phyloP scores from a whole-genome alignment of 2,888 invertebrate genomes.

The Patella pellucida region DNA sequence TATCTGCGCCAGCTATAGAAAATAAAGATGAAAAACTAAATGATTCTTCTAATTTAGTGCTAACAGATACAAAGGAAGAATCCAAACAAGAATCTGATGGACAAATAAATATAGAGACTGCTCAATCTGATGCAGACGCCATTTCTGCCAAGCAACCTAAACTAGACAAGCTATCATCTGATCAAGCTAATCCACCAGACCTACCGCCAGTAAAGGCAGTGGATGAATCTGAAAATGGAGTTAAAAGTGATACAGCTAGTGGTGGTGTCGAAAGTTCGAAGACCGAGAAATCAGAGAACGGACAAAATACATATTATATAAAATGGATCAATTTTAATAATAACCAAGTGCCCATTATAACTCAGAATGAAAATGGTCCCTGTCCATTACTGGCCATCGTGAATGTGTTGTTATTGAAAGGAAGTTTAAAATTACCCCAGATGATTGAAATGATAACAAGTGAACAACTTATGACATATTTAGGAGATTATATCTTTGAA shows the following conservation, averaged over 20 bases:
- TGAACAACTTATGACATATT: slow-evolving; percentile 73
- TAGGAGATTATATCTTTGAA: slow-evolving; percentile 73
- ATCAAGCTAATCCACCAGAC: slow-evolving; percentile 5
- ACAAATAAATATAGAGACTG: too few relatives aligned
- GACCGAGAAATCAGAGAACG: slow-evolving; percentile 13
- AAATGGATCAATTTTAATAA: slow-evolving; percentile 73
- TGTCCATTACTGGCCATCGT: slow-evolving; percentile 76
- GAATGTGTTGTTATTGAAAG: slow-evolving; percentile 74
- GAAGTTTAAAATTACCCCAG: slow-evolving; percentile 69
- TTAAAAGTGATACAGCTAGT: slow-evolving; percentile 3
- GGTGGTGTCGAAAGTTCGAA: not conserved
- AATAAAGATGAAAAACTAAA: too few relatives aligned
- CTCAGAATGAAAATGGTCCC: slow-evolving; percentile 76
- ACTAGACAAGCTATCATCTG: slow-evolving; percentile 1
- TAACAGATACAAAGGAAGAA: too few relatives aligned
- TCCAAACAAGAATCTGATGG: too few relatives aligned
- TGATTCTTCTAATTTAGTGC: too few relatives aligned
- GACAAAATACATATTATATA: slow-evolving; percentile 71
- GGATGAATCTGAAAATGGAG: not conserved
- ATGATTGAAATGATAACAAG: slow-evolving; percentile 72
- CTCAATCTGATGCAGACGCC: too few relatives aligned
- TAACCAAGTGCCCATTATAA: slow-evolving; percentile 72
- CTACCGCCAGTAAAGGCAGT: not conserved
- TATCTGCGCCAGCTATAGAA: too few relatives aligned
- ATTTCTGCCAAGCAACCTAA: too few relatives aligned